Percentiles rank a stretch among this genome's conserved stretches.
These are phyloP conservation scores for Entomobrya proxima DNA, from an alignment of 2,888 invertebrate genomes.

Conservation along the genomic window DNA sequence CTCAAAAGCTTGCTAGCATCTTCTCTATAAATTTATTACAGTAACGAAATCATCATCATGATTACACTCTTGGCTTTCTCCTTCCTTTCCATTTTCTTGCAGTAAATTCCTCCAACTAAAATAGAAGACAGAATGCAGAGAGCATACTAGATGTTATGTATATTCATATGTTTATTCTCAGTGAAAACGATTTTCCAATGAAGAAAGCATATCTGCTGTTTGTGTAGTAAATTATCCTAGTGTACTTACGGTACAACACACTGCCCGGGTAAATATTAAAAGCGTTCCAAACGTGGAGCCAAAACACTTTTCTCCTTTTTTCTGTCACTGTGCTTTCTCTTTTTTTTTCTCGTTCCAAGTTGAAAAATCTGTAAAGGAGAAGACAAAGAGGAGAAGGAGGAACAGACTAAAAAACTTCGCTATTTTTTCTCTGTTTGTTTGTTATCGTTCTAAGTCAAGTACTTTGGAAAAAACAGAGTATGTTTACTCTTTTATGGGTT, in stretches of 20 bases:
- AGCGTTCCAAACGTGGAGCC: too few relatives aligned
- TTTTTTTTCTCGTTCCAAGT: background rate
- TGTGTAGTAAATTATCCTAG: too few relatives aligned
- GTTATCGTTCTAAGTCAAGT: slow-evolving; percentile 49
- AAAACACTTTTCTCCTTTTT: background rate
- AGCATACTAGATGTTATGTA: too few relatives aligned
- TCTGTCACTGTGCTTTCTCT: background rate
- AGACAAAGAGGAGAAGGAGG: background rate
- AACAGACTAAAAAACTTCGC: slow-evolving; percentile 6
- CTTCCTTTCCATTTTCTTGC: background rate
- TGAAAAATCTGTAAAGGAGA: background rate
- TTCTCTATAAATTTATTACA: slow-evolving; percentile 25
- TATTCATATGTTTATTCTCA: too few relatives aligned
- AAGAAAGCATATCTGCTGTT: too few relatives aligned
- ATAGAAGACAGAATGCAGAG: too few relatives aligned
- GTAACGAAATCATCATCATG: slow-evolving; percentile 27
- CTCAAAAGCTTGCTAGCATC: too few relatives aligned
- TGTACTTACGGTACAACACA: too few relatives aligned
- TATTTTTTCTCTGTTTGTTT: slow-evolving; percentile 52
- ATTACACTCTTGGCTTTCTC: slow-evolving; percentile 18
- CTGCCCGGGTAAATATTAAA: too few relatives aligned
- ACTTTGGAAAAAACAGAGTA: background rate
- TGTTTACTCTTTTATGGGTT: slow-evolving; percentile 8
- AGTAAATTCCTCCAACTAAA: too few relatives aligned
- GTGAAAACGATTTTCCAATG: too few relatives aligned